Conservation (phyloP, 2,888 invertebrate species). For the Blastobasis adustella region DNA sequence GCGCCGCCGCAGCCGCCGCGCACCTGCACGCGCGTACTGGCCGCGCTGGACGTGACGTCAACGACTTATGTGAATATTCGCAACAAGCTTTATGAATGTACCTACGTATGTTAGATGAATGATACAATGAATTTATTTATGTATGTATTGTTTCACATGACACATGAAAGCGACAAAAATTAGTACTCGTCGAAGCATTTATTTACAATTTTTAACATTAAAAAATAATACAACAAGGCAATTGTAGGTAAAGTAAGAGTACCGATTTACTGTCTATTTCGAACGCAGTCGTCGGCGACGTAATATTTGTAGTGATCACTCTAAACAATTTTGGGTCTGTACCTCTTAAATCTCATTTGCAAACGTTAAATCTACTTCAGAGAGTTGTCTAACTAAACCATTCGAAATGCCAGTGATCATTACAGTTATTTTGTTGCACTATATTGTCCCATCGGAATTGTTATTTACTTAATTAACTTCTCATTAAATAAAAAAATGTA, state of each 20-base stretch:
- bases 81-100: constrained; percentile 57
- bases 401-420: too few relatives aligned
- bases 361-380: too few relatives aligned
- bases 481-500: constrained; percentile 36
- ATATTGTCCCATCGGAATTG: too few relatives aligned
- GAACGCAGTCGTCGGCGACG: constrained; percentile 9
- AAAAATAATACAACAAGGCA: not conserved
- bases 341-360: too few relatives aligned
- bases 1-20: not conserved
- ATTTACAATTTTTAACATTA: constrained; percentile 17
- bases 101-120: constrained; percentile 49
- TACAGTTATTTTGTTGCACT: too few relatives aligned
- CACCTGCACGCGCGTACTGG: not conserved
- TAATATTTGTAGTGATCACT: too few relatives aligned
- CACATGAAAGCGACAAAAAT: constrained; percentile 46
- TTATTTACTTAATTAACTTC: constrained; percentile 34
- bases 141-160: constrained; percentile 42
- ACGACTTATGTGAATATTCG: constrained; percentile 37
- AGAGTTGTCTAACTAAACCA: too few relatives aligned
- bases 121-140: constrained; percentile 54
- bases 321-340: too few relatives aligned
- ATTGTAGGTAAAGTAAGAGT: constrained; percentile 10
- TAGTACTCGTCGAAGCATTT: constrained; percentile 42
- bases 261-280: constrained; percentile 48
- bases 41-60: too few relatives aligned